A percentile compares a stretch with the other conserved stretches of the same genome.
These are phyloP conservation scores for Elephantulus edwardii DNA, from an alignment of 2,113 vertebrate species.

Conservation along the genomic window DNA sequence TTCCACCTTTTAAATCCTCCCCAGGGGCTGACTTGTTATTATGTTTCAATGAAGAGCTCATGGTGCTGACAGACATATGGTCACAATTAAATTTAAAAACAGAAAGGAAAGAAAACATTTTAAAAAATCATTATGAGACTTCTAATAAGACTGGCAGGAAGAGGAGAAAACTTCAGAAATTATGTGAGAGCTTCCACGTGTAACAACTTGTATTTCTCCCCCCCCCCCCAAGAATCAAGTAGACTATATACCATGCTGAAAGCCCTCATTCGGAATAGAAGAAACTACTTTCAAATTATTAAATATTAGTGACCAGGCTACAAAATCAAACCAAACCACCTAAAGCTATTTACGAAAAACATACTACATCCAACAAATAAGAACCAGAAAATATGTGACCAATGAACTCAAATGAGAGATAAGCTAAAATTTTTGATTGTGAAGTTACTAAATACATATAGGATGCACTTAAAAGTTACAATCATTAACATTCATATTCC, in stretches of 20 bases:
- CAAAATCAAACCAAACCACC: background rate
- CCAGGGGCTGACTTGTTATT: slow-evolving; percentile 58
- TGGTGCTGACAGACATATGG: slow-evolving; percentile 66
- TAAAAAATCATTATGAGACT: slow-evolving; percentile 69
- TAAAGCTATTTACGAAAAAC: background rate
- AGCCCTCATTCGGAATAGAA: slow-evolving; percentile 6
- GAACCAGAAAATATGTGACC: slow-evolving; percentile 35
- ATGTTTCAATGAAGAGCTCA: slow-evolving; percentile 63
- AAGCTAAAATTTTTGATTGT: slow-evolving; percentile 29
- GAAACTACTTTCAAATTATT: slow-evolving; percentile 41
- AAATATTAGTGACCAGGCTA: slow-evolving; percentile 46
- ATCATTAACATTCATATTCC: background rate
- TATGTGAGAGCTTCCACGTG: background rate
- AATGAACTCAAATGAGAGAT: background rate
- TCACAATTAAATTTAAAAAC: slow-evolving; percentile 50
- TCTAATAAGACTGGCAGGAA: slow-evolving; percentile 54
- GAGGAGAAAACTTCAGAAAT: slow-evolving; percentile 47
- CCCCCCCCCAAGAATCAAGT: slow-evolving; percentile 43
- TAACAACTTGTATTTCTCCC: background rate
- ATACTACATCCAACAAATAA: slow-evolving; percentile 35
- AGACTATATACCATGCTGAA: background rate
- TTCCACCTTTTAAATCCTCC: slow-evolving; percentile 66
- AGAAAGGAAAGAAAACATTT: slow-evolving; percentile 30
- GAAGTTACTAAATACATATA: background rate
- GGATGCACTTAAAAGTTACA: slow-evolving; percentile 28